Conservation (phyloP, 2,888 invertebrate species). For the Noctua comes region DNA sequence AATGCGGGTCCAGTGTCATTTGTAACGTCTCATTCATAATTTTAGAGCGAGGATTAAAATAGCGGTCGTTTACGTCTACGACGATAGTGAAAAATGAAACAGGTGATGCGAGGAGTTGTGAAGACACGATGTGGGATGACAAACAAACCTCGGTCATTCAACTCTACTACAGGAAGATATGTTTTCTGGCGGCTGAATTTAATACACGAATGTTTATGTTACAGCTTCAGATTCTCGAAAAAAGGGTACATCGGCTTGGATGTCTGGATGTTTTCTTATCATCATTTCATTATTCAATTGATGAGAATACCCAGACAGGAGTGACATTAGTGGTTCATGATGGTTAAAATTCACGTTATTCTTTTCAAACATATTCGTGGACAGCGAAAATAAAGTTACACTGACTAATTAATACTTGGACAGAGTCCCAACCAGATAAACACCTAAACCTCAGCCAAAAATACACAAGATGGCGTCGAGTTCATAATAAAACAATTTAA, state of each 20-base stretch:
- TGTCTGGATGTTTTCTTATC: conserved; percentile 43
- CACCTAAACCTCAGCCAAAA: conserved; percentile 90
- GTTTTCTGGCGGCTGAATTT: conserved; percentile 68
- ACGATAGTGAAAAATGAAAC: conserved; percentile 85
- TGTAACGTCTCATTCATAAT: conserved; percentile 83
- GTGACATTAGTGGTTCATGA: conserved; percentile 44
- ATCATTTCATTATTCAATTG: conserved; percentile 38
- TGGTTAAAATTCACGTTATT: conserved; percentile 65
- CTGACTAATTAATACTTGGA: conserved; percentile 89
- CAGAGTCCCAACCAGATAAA: conserved; percentile 89
- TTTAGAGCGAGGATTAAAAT: conserved; percentile 80
- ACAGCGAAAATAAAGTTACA: conserved; percentile 84
- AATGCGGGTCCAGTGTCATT: conserved; percentile 73
- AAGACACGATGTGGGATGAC: conserved; percentile 82
- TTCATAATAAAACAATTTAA: conserved; percentile 91
- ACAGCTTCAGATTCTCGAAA: conserved; percentile 56
- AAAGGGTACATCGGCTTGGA: conserved; percentile 42
- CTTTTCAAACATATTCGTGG: conserved; percentile 71
- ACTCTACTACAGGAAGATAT: conserved; percentile 75
- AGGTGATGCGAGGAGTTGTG: conserved; percentile 80
- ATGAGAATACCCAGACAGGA: conserved; percentile 33
- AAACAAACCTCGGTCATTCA: conserved; percentile 81
- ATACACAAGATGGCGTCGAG: conserved; percentile 90
- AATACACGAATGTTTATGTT: conserved; percentile 67
- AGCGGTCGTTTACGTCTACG: conserved; percentile 76